These are phyloP conservation scores for Pseudochirops corinnae DNA, from an alignment of 2,797 vertebrate genomes.

Conservation along the genomic window DNA sequence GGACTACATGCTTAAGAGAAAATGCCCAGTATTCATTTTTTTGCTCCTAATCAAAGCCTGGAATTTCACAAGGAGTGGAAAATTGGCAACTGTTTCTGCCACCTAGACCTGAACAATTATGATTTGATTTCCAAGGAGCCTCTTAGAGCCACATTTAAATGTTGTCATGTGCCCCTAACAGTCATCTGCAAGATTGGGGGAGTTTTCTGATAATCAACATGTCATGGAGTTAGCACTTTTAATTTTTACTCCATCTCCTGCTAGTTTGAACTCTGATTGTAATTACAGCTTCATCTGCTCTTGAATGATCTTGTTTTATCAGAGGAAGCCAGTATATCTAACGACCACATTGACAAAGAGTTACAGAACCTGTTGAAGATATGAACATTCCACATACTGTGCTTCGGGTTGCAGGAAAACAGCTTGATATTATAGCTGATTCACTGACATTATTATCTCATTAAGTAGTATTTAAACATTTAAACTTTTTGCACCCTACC, in stretches of 20 bases:
- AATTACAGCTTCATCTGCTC: slow-evolving; percentile 86
- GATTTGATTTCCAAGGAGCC: slow-evolving; percentile 86
- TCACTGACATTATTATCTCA: background rate
- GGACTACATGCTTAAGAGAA: slow-evolving; percentile 67
- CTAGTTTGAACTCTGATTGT: slow-evolving; percentile 87
- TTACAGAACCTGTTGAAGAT: slow-evolving; percentile 54
- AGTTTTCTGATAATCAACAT: slow-evolving; percentile 87
- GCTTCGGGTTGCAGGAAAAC: background rate
- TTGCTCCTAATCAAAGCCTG: slow-evolving; percentile 84
- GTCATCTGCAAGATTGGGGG: slow-evolving; percentile 84
- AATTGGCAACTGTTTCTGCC: slow-evolving; percentile 79
- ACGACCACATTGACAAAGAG: slow-evolving; percentile 51
- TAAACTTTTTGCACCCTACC: background rate
- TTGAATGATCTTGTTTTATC: slow-evolving; percentile 85
- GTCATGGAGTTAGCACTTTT: slow-evolving; percentile 86
- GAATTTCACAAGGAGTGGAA: slow-evolving; percentile 79
- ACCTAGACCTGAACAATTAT: slow-evolving; percentile 83
- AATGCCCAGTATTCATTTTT: slow-evolving; percentile 80
- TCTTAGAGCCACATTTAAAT: slow-evolving; percentile 82
- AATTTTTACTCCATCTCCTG: slow-evolving; percentile 86
- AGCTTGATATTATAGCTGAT: slow-evolving; percentile 1
- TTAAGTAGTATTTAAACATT: slow-evolving; percentile 43
- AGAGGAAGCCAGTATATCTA: slow-evolving; percentile 77
- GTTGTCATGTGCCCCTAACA: slow-evolving; percentile 73
- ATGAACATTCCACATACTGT: slow-evolving; percentile 56